A percentile compares a stretch with the other conserved stretches of the same genome.
phyloP scores from a whole-genome alignment of 2,113 vertebrate genomes.

The Neotragus pygmaeus region DNA sequence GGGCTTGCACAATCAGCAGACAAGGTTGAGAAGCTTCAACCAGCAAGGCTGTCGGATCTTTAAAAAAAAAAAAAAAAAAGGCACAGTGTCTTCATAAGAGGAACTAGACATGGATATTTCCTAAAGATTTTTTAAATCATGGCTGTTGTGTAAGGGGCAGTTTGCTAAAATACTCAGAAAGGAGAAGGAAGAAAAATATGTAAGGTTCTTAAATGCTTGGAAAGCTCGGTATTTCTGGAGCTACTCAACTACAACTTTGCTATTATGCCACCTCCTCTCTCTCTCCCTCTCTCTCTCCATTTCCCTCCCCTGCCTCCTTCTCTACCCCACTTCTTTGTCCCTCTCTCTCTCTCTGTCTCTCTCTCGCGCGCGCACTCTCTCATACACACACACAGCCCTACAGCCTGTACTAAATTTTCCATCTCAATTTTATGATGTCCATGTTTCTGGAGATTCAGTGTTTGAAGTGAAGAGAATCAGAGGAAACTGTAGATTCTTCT shows the following conservation, averaged over 20 bases:
- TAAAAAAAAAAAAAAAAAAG: background rate
- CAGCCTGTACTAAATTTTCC: background rate
- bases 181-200: background rate
- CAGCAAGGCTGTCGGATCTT: background rate
- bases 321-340: rapidly evolving
- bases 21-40: background rate
- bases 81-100: background rate
- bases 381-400: background rate
- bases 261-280: background rate
- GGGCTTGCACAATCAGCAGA: background rate
- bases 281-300: too few relatives aligned
- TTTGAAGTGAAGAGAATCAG: background rate
- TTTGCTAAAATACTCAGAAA: background rate
- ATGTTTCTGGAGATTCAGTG: background rate
- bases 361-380: background rate
- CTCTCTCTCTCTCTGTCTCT: background rate
- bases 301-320: too few relatives aligned
- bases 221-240: background rate
- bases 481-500: background rate
- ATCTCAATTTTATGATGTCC: background rate
- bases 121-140: background rate
- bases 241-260: background rate
- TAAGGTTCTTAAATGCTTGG: background rate
- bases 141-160: background rate
- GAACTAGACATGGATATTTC: background rate